Conservation (phyloP, 2,113 vertebrate genomes). For the Naja naja region DNA sequence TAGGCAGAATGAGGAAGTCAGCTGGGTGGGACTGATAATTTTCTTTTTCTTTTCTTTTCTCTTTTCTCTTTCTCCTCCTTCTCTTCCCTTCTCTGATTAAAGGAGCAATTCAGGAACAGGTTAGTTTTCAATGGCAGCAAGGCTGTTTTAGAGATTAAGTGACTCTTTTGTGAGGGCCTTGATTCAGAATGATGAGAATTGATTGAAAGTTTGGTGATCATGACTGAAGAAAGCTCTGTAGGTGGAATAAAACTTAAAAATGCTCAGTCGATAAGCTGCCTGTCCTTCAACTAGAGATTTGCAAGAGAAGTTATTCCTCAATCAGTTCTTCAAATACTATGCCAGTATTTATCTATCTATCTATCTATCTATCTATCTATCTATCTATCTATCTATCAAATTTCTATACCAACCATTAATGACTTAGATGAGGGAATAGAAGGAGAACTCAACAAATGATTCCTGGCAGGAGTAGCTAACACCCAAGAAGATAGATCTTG, state of each 20-base stretch:
- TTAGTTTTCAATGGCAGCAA: not conserved
- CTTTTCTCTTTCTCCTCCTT: too few species aligned
- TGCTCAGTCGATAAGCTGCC: not conserved
- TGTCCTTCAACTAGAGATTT: not conserved
- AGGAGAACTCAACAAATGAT: too few species aligned
- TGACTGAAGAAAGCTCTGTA: not conserved
- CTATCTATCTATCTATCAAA: not conserved
- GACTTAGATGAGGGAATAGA: too few species aligned
- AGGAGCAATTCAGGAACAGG: not conserved
- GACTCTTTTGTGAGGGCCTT: not conserved
- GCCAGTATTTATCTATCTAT: not conserved
- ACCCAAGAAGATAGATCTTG: too few species aligned
- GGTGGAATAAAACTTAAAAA: not conserved
- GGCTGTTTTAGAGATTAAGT: not conserved
- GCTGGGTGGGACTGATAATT: not conserved
- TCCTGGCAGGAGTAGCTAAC: too few species aligned
- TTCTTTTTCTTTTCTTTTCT: not conserved
- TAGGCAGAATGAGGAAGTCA: not conserved
- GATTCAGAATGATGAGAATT: not conserved
- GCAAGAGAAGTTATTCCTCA: not conserved
- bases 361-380: too few species aligned
- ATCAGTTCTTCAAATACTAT: not conserved
- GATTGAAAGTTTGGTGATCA: not conserved
- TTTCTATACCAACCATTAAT: not conserved
- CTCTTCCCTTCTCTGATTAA: too few species aligned